Percentiles rank a stretch among this genome's conserved stretches.
phyloP scores from a whole-genome alignment of 2,113 vertebrate species.

The Orycteropus afer region DNA sequence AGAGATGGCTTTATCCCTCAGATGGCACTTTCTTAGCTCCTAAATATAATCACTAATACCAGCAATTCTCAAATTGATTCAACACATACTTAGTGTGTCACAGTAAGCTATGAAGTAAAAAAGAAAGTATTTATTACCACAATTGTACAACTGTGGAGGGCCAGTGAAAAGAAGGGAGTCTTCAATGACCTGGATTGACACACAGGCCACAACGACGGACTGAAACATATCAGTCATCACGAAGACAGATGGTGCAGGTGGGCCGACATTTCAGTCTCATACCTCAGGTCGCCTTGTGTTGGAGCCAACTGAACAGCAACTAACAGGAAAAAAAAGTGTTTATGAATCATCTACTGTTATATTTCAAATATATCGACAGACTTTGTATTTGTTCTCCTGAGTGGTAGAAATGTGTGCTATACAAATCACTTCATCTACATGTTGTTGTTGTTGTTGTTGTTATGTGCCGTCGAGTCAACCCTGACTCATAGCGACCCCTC shows the following conservation, averaged over 20 bases:
- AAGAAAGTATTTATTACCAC: neutral
- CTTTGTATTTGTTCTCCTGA: neutral
- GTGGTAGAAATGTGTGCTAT: neutral
- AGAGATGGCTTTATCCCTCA: neutral
- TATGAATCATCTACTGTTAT: neutral
- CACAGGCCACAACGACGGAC: neutral
- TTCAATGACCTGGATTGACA: neutral
- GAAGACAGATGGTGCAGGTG: neutral
- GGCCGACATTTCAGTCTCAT: neutral
- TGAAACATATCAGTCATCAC: too few relatives aligned
- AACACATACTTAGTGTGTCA: neutral
- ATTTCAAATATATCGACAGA: slow-evolving; percentile 18
- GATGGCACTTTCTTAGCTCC: neutral
- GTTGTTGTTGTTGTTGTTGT: too few relatives aligned
- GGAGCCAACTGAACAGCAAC: neutral
- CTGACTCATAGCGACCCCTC: too few relatives aligned
- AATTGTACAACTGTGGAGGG: neutral
- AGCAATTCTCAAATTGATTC: neutral
- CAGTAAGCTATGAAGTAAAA: neutral
- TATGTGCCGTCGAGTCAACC: too few relatives aligned
- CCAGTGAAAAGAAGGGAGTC: neutral
- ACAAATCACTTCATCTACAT: neutral
- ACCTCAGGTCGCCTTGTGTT: neutral
- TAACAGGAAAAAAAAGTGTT: neutral
- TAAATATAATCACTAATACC: neutral